A percentile compares a stretch with the other conserved stretches of the same genome.
These are phyloP conservation scores for Teleogryllus oceanicus DNA, from an alignment of 2,888 invertebrate genomes.

Conservation along the genomic window DNA sequence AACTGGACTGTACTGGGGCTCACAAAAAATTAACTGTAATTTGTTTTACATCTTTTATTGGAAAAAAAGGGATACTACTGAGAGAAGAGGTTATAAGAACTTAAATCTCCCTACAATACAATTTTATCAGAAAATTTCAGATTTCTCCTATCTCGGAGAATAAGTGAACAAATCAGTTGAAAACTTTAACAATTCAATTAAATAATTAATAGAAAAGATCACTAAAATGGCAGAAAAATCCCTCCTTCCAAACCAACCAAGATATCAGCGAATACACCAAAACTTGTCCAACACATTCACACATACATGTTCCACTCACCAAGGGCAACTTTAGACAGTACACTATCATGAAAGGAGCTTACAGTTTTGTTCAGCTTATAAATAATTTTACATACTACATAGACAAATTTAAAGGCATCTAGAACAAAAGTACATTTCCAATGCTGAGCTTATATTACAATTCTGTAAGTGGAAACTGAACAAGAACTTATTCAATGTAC, in stretches of 20 bases:
- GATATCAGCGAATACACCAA: background rate
- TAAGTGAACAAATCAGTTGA: background rate
- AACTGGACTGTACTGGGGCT: background rate
- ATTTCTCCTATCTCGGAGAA: background rate
- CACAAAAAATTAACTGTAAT: background rate
- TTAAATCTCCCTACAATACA: constrained; percentile 23
- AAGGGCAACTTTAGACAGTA: constrained; percentile 18
- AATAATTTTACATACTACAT: constrained; percentile 23
- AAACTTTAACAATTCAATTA: constrained; percentile 22
- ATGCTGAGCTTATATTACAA: constrained; percentile 11
- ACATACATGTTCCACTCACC: constrained; percentile 19
- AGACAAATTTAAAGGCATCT: background rate
- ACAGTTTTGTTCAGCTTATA: constrained; percentile 21
- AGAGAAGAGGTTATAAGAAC: constrained; percentile 30
- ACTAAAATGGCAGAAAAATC: constrained; percentile 11
- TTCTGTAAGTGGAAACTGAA: background rate
- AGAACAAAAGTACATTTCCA: constrained; percentile 22
- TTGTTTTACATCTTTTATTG: constrained; percentile 36
- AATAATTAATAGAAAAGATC: constrained; percentile 21
- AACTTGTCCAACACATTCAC: constrained; percentile 18
- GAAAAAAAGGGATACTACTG: constrained; percentile 36
- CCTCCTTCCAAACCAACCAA: constrained; percentile 19
- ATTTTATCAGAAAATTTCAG: constrained; percentile 4
- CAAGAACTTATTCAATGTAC: background rate
- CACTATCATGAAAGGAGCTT: background rate